phyloP scores from a whole-genome alignment of 92 coral and sea anemone genomes.

The Porites cylindrica region DNA sequence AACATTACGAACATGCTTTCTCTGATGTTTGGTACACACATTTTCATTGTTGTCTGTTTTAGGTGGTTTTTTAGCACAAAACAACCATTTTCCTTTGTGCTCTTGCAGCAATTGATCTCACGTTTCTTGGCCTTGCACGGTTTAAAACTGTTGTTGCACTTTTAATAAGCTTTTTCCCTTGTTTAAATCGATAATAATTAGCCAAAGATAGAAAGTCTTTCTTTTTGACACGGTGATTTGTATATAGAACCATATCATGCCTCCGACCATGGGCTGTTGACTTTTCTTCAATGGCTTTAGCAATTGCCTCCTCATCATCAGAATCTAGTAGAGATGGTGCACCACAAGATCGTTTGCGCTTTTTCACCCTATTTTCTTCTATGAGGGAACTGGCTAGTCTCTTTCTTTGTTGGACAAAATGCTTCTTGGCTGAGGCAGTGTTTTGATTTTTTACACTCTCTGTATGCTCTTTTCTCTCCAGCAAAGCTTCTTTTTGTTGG shows the following conservation, averaged over 20 bases:
- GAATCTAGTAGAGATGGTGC: slow-evolving; percentile 5
- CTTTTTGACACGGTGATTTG: slow-evolving; percentile 56
- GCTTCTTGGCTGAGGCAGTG: not conserved
- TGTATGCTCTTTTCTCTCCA: slow-evolving; percentile 1
- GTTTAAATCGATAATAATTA: slow-evolving; percentile 16
- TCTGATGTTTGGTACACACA: slow-evolving; percentile 60
- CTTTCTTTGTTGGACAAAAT: not conserved
- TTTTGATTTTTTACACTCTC: slow-evolving; percentile 3
- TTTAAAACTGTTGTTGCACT: slow-evolving; percentile 60
- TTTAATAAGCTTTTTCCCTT: slow-evolving; percentile 52
- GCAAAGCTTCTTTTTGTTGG: slow-evolving; percentile 2
- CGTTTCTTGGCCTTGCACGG: slow-evolving; percentile 65
- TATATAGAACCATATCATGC: slow-evolving; percentile 60
- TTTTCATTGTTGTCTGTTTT: slow-evolving; percentile 37
- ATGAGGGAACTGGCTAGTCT: not conserved
- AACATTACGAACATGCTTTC: slow-evolving; percentile 44
- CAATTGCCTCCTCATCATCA: slow-evolving; percentile 34
- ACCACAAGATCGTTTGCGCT: not conserved
- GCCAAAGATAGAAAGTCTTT: slow-evolving; percentile 53
- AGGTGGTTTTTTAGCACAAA: slow-evolving; percentile 68
- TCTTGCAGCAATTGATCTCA: slow-evolving; percentile 39
- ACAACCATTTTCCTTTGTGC: slow-evolving; percentile 51
- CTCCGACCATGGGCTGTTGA: slow-evolving; percentile 65
- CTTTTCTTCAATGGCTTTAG: slow-evolving; percentile 52
- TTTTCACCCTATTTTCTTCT: not conserved